These are phyloP conservation scores for Neotoxoptera formosana DNA, from an alignment of 1,140 invertebrate species.

Conservation along the genomic window DNA sequence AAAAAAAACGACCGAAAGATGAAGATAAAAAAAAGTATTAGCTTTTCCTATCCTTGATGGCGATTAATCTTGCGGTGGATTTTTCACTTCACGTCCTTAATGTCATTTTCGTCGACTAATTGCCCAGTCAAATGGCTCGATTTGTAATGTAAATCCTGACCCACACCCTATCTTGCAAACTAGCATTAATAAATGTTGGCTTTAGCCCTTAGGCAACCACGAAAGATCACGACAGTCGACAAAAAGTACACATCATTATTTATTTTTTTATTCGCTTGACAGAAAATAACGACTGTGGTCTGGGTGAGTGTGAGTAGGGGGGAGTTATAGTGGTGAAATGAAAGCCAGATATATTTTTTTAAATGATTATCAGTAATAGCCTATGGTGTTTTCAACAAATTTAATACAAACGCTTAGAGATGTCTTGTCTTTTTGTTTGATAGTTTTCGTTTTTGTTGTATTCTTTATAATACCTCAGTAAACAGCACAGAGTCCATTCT, in stretches of 20 bases:
- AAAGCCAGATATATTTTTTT: slow-evolving; percentile 13
- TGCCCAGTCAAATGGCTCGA: slow-evolving; percentile 52
- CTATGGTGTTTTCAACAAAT: background rate
- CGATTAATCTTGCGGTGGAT: slow-evolving; percentile 46
- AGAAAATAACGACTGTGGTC: slow-evolving; percentile 34
- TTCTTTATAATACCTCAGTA: background rate
- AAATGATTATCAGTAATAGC: slow-evolving; percentile 16
- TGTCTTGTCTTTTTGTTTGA: background rate
- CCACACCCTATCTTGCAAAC: slow-evolving; percentile 17
- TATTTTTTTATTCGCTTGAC: slow-evolving; percentile 47
- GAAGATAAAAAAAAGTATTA: slow-evolving; percentile 41
- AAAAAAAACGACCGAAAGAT: background rate
- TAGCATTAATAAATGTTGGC: slow-evolving; percentile 46
- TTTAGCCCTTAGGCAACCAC: slow-evolving; percentile 9
- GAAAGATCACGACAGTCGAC: slow-evolving; percentile 48
- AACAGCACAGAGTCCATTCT: background rate
- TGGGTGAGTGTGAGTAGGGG: background rate
- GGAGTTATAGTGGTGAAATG: background rate
- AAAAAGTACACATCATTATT: slow-evolving; percentile 53
- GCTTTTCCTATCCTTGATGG: slow-evolving; percentile 30
- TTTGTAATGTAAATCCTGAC: slow-evolving; percentile 52
- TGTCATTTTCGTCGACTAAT: slow-evolving; percentile 53
- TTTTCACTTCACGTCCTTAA: slow-evolving; percentile 43
- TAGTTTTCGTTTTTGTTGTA: slow-evolving; percentile 1
- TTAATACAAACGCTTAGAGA: background rate